Conservation (phyloP, 2,888 invertebrate genomes). For the Caenorhabditis uteleia region DNA sequence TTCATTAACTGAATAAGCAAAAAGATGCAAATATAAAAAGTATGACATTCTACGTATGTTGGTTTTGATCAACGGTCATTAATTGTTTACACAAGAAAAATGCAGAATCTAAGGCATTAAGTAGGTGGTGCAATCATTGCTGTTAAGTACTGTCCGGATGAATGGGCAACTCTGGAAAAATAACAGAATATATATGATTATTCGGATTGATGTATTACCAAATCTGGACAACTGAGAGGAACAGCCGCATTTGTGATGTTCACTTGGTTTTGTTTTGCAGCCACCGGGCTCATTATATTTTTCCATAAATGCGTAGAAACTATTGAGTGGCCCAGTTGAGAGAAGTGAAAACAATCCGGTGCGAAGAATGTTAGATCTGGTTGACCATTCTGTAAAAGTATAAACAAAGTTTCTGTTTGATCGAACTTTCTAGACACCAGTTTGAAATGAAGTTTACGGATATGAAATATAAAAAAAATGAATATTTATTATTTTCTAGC, state of each 20-base stretch:
- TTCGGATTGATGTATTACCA: conserved; percentile 18
- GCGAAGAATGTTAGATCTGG: conserved; percentile 50
- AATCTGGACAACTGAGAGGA: conserved; percentile 54
- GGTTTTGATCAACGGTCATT: too few species aligned
- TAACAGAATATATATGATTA: neutral
- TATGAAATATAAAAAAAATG: too few species aligned
- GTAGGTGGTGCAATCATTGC: conserved; percentile 46
- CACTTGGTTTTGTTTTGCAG: conserved; percentile 43
- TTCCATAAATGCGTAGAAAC: conserved; percentile 57
- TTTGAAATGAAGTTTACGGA: too few species aligned
- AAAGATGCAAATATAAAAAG: too few species aligned
- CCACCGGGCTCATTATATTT: conserved; percentile 58
- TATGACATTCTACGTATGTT: too few species aligned
- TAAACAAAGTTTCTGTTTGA: neutral
- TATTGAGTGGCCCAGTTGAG: conserved; percentile 56
- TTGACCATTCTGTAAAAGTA: conserved; percentile 20
- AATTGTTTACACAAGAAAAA: too few species aligned
- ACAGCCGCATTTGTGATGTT: conserved; percentile 37
- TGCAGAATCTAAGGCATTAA: too few species aligned
- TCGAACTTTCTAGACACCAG: neutral
- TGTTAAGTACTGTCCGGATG: conserved; percentile 50
- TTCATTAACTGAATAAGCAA: too few species aligned
- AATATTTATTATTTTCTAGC: too few species aligned
- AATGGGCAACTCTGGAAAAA: conserved; percentile 54
- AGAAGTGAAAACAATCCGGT: conserved; percentile 65